phyloP scores from a whole-genome alignment of 1,140 invertebrate species.

The Nasonia vitripennis region DNA sequence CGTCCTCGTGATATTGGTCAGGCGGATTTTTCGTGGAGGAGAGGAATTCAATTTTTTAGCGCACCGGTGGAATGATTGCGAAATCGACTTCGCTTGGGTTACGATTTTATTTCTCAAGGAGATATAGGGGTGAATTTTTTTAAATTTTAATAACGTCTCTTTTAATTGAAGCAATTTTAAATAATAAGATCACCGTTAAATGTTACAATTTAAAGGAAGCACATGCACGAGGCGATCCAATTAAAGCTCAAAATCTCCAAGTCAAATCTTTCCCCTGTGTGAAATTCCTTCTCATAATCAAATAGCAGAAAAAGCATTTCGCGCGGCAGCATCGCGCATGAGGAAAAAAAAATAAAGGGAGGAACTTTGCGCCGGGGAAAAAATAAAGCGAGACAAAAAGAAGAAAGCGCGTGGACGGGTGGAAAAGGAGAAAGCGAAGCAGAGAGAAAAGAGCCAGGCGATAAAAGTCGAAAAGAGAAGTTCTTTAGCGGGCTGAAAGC shows the following conservation, averaged over 20 bases:
- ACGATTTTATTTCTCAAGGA: not conserved
- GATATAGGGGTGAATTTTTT: too few species aligned
- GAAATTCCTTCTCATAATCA: slow-evolving; percentile 12
- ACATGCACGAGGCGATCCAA: not conserved
- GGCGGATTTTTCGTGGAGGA: not conserved
- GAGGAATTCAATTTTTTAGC: not conserved
- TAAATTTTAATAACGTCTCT: too few species aligned
- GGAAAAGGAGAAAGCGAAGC: not conserved
- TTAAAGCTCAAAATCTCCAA: slow-evolving; percentile 40
- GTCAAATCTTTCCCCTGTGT: not conserved
- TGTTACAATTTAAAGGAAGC: too few species aligned
- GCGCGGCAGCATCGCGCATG: not conserved
- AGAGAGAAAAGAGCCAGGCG: slow-evolving; percentile 17
- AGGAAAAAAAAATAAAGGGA: not conserved
- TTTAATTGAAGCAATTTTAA: too few species aligned
- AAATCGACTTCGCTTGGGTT: not conserved
- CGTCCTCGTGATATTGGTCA: not conserved
- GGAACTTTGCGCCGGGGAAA: slow-evolving; percentile 15
- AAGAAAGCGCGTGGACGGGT: not conserved
- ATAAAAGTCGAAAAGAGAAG: slow-evolving; percentile 50
- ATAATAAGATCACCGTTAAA: too few species aligned
- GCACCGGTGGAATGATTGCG: not conserved
- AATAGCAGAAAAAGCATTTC: slow-evolving; percentile 27
- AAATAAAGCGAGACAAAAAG: slow-evolving; percentile 1
- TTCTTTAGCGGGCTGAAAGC: slow-evolving; percentile 59